These are phyloP conservation scores for Heterocephalus glaber DNA, from an alignment of 2,113 vertebrate species.

Conservation along the genomic window DNA sequence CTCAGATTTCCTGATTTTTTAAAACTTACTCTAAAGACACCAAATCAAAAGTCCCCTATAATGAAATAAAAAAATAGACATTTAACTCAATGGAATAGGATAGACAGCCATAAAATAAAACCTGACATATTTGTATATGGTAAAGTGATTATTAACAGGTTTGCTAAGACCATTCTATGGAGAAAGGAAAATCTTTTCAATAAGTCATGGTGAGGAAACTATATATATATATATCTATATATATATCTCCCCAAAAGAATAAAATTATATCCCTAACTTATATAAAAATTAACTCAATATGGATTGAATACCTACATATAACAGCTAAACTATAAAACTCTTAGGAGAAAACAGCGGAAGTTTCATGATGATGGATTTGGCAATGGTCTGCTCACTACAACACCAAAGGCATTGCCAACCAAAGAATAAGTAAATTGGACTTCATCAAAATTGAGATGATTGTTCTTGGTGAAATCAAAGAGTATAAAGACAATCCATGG, in stretches of 20 bases:
- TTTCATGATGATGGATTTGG: not conserved
- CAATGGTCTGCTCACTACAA: not conserved
- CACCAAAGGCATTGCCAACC: not conserved
- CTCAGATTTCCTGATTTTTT: not conserved
- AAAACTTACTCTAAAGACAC: not conserved
- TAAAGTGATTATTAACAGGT: not conserved
- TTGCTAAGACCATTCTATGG: not conserved
- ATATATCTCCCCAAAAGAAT: not conserved
- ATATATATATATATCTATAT: not conserved
- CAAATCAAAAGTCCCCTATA: not conserved
- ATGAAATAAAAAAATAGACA: not conserved
- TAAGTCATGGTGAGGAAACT: not conserved
- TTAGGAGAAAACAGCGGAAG: not conserved
- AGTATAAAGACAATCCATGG: not conserved
- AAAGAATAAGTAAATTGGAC: not conserved
- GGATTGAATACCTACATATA: not conserved
- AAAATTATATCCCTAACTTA: not conserved
- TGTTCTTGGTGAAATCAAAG: not conserved
- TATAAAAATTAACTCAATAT: not conserved
- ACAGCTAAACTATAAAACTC: not conserved
- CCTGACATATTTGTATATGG: not conserved
- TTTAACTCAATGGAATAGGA: not conserved
- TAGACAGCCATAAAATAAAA: not conserved
- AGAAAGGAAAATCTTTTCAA: not conserved
- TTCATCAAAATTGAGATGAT: not conserved